Evolutionary conservation across 2,113 vertebrate genomes (phyloP).

Genomic region (Phaethon lepturus): DNA sequence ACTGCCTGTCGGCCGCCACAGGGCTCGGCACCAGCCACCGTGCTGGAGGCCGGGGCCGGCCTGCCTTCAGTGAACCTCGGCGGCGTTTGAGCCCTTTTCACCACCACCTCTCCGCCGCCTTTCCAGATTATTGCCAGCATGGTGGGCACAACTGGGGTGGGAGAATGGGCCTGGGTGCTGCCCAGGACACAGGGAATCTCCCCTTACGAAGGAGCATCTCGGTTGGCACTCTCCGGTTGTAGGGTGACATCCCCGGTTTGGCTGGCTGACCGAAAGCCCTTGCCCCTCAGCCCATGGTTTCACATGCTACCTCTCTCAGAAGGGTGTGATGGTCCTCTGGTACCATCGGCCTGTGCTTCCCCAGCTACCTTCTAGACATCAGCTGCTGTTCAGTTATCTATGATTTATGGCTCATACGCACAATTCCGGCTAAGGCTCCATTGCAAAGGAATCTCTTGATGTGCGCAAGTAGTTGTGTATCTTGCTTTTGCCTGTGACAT

Average conservation of each 20-base stretch:
- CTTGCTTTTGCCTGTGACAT: not conserved
- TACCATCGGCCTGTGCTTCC: rapidly evolving
- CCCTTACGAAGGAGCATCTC: not conserved
- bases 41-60: not conserved
- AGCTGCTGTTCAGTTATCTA: rapidly evolving
- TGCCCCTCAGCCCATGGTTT: rapidly evolving
- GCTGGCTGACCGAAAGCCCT: rapidly evolving
- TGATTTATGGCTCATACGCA: rapidly evolving
- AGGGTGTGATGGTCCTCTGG: rapidly evolving
- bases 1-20: too few species aligned
- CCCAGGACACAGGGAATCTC: rapidly evolving
- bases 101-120: not conserved
- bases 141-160: not conserved
- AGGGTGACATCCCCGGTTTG: rapidly evolving
- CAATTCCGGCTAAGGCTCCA: not conserved
- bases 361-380: not conserved
- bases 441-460: not conserved
- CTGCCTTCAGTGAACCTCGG: not conserved
- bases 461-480: not conserved
- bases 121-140: not conserved
- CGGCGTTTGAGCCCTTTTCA: too few species aligned
- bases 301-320: rapidly evolving
- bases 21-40: not conserved
- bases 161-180: not conserved
- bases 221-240: rapidly evolving